Percentiles rank a stretch among this genome's conserved stretches.
Evolutionary conservation across 2,113 vertebrate genomes (phyloP).

Genomic region (Hydrolagus affinis): DNA sequence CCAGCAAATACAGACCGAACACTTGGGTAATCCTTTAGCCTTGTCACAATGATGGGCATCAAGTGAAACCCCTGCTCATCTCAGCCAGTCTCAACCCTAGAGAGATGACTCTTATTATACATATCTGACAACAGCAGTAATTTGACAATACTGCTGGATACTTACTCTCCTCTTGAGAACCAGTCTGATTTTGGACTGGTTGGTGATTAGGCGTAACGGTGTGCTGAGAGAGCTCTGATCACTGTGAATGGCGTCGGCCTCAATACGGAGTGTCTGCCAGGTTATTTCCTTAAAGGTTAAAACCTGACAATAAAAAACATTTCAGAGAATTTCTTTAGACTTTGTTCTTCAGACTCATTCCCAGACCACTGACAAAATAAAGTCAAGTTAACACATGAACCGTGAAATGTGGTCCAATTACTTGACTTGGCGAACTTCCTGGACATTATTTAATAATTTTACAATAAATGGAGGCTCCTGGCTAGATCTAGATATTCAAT

Average conservation of each 20-base stretch:
- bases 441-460: too few species aligned
- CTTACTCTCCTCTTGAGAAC: constrained; percentile 90
- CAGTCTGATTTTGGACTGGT: constrained; percentile 87
- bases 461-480: too few species aligned
- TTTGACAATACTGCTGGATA: not conserved
- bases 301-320: constrained; percentile 57
- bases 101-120: not conserved
- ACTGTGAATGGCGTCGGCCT: constrained; percentile 85
- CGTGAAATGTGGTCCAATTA: too few species aligned
- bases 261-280: constrained; percentile 92
- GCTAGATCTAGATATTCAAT: too few species aligned
- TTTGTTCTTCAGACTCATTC: too few species aligned
- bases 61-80: too few species aligned
- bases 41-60: not conserved
- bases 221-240: constrained; percentile 81
- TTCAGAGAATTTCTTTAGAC: not conserved
- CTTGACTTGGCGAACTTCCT: too few species aligned
- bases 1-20: not conserved
- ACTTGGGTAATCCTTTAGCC: too few species aligned
- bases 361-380: too few species aligned
- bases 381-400: too few species aligned
- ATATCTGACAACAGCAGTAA: not conserved
- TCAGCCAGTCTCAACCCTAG: too few species aligned
- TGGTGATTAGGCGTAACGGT: constrained; percentile 88
- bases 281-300: constrained; percentile 95